Conservation (phyloP, 2,797 vertebrate species). For the Crocidura indochinensis region DNA sequence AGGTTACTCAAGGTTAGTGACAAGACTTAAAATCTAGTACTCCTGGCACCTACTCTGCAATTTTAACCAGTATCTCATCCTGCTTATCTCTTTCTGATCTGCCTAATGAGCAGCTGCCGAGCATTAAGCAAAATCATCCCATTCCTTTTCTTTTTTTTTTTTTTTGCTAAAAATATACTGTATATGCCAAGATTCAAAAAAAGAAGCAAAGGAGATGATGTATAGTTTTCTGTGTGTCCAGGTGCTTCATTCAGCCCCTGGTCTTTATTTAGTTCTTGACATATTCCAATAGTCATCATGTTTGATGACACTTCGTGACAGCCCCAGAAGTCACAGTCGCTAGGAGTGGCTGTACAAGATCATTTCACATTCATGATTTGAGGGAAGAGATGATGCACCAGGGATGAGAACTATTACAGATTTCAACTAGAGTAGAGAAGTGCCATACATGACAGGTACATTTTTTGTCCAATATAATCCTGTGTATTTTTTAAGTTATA, state of each 20-base stretch:
- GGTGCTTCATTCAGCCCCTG: conserved; percentile 87
- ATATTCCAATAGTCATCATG: conserved; percentile 85
- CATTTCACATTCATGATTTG: conserved; percentile 60
- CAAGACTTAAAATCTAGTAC: conserved; percentile 57
- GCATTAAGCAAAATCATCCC: conserved; percentile 85
- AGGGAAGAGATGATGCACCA: conserved; percentile 32
- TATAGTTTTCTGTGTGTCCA: conserved; percentile 83
- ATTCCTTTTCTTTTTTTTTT: conserved; percentile 66
- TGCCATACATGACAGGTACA: conserved; percentile 20
- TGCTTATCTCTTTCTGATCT: conserved; percentile 85
- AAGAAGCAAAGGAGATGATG: conserved; percentile 83
- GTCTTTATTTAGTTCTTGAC: conserved; percentile 88
- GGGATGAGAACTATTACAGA: conserved; percentile 3
- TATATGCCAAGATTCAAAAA: conserved; percentile 85
- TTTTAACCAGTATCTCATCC: conserved; percentile 76
- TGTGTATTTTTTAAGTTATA: neutral
- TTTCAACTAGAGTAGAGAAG: neutral
- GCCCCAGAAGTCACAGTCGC: conserved; percentile 81
- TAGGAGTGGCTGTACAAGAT: conserved; percentile 70
- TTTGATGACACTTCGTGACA: conserved; percentile 87
- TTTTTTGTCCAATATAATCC: neutral
- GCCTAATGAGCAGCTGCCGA: conserved; percentile 86
- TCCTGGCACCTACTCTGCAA: conserved; percentile 64
- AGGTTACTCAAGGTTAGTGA: conserved; percentile 69
- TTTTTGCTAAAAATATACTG: conserved; percentile 84